Conservation (phyloP, 2,113 vertebrate genomes). For the Tonatia bakeri region DNA sequence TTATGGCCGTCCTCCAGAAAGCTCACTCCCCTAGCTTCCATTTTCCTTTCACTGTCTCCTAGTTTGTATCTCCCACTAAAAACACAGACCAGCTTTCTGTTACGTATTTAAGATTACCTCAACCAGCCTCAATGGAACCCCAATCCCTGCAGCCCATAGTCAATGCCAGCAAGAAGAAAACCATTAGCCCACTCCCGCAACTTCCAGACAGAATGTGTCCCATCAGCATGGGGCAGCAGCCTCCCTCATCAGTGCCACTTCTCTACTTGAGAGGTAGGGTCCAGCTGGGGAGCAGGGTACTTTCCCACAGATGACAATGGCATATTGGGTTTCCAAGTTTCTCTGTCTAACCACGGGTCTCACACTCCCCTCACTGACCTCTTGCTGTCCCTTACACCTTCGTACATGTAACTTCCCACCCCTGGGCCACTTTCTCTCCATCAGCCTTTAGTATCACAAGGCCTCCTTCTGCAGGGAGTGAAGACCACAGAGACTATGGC, state of each 20-base stretch:
- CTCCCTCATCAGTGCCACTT: neutral
- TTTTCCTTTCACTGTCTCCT: neutral
- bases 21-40: neutral
- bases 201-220: neutral
- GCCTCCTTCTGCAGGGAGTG: neutral
- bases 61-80: neutral
- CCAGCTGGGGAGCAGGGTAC: neutral
- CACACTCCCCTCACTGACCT: neutral
- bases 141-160: neutral
- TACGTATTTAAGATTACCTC: neutral
- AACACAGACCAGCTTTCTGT: neutral
- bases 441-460: neutral
- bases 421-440: neutral
- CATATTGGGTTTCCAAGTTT: neutral
- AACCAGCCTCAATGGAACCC: neutral
- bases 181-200: neutral
- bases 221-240: too few relatives aligned
- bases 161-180: neutral
- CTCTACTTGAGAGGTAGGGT: neutral
- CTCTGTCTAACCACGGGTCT: neutral
- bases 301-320: neutral
- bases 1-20: neutral
- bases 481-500: neutral
- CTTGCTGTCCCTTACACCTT: neutral
- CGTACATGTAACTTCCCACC: neutral